phyloP scores from a whole-genome alignment of 1,140 invertebrate genomes.

The Leguminivora glycinivorella region DNA sequence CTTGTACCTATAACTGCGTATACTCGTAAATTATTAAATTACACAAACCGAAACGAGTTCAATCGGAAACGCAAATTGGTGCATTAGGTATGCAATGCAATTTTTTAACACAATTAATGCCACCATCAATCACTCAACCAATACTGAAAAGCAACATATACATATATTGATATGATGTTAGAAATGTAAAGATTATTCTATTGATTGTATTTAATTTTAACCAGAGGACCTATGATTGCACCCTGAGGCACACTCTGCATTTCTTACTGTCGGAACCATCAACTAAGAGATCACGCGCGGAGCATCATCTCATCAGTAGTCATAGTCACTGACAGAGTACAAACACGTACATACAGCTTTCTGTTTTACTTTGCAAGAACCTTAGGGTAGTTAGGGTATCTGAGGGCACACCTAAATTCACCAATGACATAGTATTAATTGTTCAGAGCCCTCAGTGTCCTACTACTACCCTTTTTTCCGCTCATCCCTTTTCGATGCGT shows the following conservation, averaged over 20 bases:
- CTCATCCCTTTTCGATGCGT: no score
- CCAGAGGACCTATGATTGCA: not conserved
- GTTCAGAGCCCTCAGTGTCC: no score
- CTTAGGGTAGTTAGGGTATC: no score
- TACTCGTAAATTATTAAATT: not conserved
- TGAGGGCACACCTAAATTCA: no score
- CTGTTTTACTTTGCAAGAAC: not conserved
- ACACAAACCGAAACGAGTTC: not conserved
- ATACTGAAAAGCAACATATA: not conserved
- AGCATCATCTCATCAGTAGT: not conserved
- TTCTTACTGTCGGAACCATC: not conserved
- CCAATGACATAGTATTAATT: no score
- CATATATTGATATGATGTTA: not conserved
- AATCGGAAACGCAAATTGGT: not conserved
- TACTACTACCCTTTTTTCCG: no score
- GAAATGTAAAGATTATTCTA: no score
- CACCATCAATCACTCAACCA: not conserved
- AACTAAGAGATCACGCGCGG: not conserved
- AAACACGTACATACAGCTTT: not conserved
- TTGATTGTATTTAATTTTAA: not conserved
- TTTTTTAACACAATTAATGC: not conserved
- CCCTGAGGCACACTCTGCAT: not conserved
- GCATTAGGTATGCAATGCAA: not conserved
- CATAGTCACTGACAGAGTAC: not conserved
- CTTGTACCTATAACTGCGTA: not conserved